Evolutionary conservation across 2,888 invertebrate genomes (phyloP).

Genomic region (Flexamia atlantica): DNA sequence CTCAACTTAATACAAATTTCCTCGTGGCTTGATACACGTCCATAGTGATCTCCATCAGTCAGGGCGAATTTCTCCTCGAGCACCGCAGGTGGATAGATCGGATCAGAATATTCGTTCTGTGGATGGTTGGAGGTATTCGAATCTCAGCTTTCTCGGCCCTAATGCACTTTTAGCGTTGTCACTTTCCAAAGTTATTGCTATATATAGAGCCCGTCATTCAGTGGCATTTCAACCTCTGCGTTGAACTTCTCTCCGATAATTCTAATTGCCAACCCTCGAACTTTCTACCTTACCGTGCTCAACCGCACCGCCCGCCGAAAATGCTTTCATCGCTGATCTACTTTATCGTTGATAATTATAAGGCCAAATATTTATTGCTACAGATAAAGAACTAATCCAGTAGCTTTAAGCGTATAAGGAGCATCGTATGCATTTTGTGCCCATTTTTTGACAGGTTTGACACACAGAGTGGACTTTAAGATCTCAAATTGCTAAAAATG

Average conservation of each 20-base stretch:
- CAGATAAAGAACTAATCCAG: too few species aligned
- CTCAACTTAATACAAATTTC: too few species aligned
- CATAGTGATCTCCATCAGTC: too few species aligned
- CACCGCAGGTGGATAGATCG: background rate
- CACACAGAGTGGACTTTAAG: too few species aligned
- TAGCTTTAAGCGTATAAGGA: too few species aligned
- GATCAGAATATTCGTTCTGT: conserved; percentile 1
- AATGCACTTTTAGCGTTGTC: conserved; percentile 26
- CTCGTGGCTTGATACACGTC: too few species aligned
- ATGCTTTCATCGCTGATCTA: conserved; percentile 18
- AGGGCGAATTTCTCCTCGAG: background rate
- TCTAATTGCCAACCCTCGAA: conserved; percentile 27
- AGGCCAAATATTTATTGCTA: background rate
- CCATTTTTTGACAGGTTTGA: too few species aligned
- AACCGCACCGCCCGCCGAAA: conserved; percentile 8
- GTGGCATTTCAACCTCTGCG: background rate
- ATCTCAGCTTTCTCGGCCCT: conserved; percentile 13
- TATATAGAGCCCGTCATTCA: background rate
- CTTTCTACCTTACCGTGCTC: conserved; percentile 22
- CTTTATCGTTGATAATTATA: conserved; percentile 4
- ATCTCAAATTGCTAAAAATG: too few species aligned
- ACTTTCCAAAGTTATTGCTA: conserved; percentile 25
- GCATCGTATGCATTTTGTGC: too few species aligned
- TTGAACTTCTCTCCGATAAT: conserved; percentile 11
- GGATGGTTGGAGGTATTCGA: conserved; percentile 14